Evolutionary conservation across 1,140 invertebrate genomes (phyloP), one percentile per base, ranked within the genome.

Genomic region (Glomeris maerens): DNA sequence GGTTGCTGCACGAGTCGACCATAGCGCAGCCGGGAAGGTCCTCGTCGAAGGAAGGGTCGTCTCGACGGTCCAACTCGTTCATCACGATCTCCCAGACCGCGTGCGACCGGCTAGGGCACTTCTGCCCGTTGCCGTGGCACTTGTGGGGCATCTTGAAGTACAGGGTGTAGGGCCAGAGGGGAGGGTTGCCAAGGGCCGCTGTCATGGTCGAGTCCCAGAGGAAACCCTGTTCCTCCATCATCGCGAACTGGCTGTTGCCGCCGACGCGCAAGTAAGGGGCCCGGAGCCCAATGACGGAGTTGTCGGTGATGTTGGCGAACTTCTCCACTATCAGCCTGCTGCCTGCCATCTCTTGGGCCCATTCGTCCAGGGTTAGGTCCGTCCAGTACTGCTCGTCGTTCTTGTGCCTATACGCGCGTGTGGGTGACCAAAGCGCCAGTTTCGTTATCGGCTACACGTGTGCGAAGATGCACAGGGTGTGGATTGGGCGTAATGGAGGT

Each of bases 201-300:
- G 89, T 93, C 62, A 96, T 93, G 14, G 89, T 92, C 7, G 89
- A 92, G 64, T 95, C 91, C 65, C 94, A 96, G 4, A 94, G 69
- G 76, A 95, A 95, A 17, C 86, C 85, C 66, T 94, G 88, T 65
- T 92, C 87, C 69, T 93, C 89, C 88, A 94, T 93, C 89, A 95
- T 95, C 49, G 84, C 88, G 70, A 95, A 95, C 69, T 95, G 90
- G 64, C 92, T 91, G 72, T 94, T 92, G 21, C 92, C 92, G 52
- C 92, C 92, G 0, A 94, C 87, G 23, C 88, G 72, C 27, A 96
- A 69, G 64, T 94, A 93, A 0, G 92, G 92, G 0, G 91, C 87
- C 39, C 92, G 77, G 2, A 96, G 82, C 29, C 93, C 93, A 0
- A 94, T 87, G 21, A 96, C 86, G 53, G 84, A 88, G 68, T 91